Conservation (phyloP, 2,888 invertebrate species). For the Portevinia maculata region DNA sequence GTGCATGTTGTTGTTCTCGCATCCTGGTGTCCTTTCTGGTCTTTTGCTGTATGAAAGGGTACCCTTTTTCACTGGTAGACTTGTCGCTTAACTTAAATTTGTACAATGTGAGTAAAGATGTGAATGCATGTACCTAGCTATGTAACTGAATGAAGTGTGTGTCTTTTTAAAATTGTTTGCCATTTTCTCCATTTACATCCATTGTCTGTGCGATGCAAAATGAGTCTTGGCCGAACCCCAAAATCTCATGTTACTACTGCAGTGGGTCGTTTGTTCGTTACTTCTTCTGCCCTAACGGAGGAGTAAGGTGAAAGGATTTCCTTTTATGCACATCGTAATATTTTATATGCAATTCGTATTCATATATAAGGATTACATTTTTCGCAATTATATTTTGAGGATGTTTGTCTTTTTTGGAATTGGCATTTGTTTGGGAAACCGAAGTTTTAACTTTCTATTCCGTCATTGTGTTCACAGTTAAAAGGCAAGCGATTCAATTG, state of each 20-base stretch:
- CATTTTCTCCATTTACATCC: slow-evolving; percentile 52
- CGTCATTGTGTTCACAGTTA: slow-evolving; percentile 37
- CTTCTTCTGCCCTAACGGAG: slow-evolving; percentile 6
- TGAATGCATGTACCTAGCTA: not conserved
- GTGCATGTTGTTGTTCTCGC: slow-evolving; percentile 62
- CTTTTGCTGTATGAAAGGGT: not conserved
- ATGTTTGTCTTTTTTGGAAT: slow-evolving; percentile 47
- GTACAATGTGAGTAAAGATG: slow-evolving; percentile 35
- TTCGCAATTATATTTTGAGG: slow-evolving; percentile 48
- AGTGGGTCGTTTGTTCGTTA: slow-evolving; percentile 33
- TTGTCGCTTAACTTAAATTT: slow-evolving; percentile 35
- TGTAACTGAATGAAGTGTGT: slow-evolving; percentile 11
- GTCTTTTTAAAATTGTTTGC: slow-evolving; percentile 63
- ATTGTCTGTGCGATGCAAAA: slow-evolving; percentile 55
- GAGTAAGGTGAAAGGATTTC: not conserved
- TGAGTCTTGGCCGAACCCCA: slow-evolving; percentile 65
- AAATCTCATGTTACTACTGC: slow-evolving; percentile 60
- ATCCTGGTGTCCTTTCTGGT: slow-evolving; percentile 28
- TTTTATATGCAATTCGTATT: slow-evolving; percentile 50
- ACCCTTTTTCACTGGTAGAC: not conserved
- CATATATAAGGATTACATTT: slow-evolving; percentile 56
- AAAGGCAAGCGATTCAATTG: slow-evolving; percentile 38
- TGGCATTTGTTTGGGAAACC: slow-evolving; percentile 46
- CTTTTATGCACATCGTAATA: slow-evolving; percentile 44
- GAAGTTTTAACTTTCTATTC: slow-evolving; percentile 27